Conservation (phyloP, 2,797 vertebrate genomes). For the Catostomus latipinnis region DNA sequence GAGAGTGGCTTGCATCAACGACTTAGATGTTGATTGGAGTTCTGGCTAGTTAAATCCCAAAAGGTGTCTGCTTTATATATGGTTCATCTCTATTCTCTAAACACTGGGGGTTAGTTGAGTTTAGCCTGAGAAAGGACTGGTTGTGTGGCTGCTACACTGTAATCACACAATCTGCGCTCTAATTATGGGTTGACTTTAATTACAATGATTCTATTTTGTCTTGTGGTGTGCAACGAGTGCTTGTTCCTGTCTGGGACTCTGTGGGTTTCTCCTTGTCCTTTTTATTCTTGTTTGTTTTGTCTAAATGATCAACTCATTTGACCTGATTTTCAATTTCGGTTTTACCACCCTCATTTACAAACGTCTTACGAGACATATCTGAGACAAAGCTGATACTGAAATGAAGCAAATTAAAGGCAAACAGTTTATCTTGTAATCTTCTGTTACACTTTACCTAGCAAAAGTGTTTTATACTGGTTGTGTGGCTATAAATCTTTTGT, state of each 20-base stretch:
- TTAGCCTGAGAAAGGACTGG: not conserved
- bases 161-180: slow-evolving; percentile 16
- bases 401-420: not conserved
- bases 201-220: slow-evolving; percentile 20
- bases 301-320: slow-evolving; percentile 1
- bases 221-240: not conserved
- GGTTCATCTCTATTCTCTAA: not conserved
- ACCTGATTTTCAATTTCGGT: not conserved
- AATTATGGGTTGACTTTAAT: slow-evolving; percentile 28
- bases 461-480: not conserved
- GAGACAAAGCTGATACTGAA: too few species aligned
- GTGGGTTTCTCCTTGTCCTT: not conserved
- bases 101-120: not conserved
- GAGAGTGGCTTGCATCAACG: not conserved
- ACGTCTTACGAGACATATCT: not conserved
- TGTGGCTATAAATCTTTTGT: not conserved
- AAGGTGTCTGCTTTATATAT: slow-evolving; percentile 1
- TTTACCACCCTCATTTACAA: not conserved
- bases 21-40: slow-evolving; percentile 7
- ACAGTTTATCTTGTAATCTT: not conserved
- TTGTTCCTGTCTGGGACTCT: slow-evolving; percentile 25
- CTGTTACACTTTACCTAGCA: not conserved
- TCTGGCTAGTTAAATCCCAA: slow-evolving; percentile 19
- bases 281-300: not conserved
- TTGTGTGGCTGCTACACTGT: slow-evolving; percentile 1